Evolutionary conservation across 2,113 vertebrate species (phyloP), one percentile per base, ranked within the genome.

Genomic region (Callochromis pleurospilus): DNA sequence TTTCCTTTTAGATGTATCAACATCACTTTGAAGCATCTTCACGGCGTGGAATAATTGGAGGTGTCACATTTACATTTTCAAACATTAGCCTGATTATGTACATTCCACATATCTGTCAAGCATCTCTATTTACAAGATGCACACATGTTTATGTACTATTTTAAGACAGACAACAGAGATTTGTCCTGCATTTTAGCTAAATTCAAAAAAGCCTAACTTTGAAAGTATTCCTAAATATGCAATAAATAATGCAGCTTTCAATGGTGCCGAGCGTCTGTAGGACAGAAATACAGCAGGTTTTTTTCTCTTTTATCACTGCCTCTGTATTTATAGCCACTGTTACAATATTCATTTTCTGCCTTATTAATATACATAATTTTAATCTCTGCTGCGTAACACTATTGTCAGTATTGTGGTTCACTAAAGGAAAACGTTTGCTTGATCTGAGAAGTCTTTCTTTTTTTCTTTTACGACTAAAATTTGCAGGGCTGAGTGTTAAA

Each of bases 211-310:
- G 31, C 31, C 89, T 88, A 70, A 83, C 31, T 81, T 90, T 10
- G 40, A 84, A 81, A 84, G 47, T 87, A 42, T 77, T 83, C 55
- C 33, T 88, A 89, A 80, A 80, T 77, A 75, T 91, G 82, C 82
- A 87, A 91, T 92, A 86, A 91, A 90, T 93, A 91, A 85, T 81
- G 17, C 33, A 82, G 81, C 79, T 85, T 77, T 51, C 88, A 77
- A 84, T 82, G 87, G 80, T 58, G 80, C 13, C 42, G 21, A 31
- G 31, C 60, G 86, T 86, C 29, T 54, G 31, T 60, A 68, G 88
- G 84, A 47, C 62, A 80, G 80, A 86, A 84, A 91, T 82, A 84
- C 79, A 89, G 82, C 62, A 73, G 80, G 6, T 12, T 80, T 55
- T 49, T 79, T 33, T 58, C 82, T 75, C 26, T 80, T 87, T 79